phyloP scores from a whole-genome alignment of 2,888 invertebrate genomes.

The Athetis lepigone region DNA sequence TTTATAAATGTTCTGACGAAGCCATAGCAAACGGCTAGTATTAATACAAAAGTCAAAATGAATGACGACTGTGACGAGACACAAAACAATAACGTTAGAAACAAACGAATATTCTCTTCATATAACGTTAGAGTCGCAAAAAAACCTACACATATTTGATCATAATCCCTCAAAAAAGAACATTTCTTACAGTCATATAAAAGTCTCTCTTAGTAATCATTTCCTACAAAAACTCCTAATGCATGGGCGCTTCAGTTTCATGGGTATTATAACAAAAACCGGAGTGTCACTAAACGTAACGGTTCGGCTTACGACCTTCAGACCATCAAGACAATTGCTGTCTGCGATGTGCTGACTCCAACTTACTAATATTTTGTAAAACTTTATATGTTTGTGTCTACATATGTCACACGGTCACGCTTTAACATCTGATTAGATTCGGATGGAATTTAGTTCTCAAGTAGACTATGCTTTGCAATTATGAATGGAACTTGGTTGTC shows the following conservation, averaged over 20 bases:
- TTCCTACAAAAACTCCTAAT: constrained; percentile 51
- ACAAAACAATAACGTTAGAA: background rate
- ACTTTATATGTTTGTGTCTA: background rate
- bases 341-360: constrained; percentile 55
- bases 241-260: constrained; percentile 52
- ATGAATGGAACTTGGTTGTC: too few relatives aligned
- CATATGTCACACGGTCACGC: background rate
- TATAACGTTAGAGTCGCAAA: background rate
- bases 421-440: background rate
- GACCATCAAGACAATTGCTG: constrained; percentile 46
- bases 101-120: background rate
- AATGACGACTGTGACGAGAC: background rate
- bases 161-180: constrained; percentile 22
- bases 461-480: background rate
- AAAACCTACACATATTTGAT: background rate
- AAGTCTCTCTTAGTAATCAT: constrained; percentile 25
- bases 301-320: constrained; percentile 53
- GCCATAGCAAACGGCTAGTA: too few relatives aligned
- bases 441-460: background rate
- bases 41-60: background rate
- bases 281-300: constrained; percentile 50
- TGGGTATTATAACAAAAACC: constrained; percentile 56
- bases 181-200: constrained; percentile 28
- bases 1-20: too few relatives aligned
- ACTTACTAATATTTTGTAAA: constrained; percentile 13